Conservation (phyloP, 2,113 vertebrate genomes). For the Willisornis vidua region DNA sequence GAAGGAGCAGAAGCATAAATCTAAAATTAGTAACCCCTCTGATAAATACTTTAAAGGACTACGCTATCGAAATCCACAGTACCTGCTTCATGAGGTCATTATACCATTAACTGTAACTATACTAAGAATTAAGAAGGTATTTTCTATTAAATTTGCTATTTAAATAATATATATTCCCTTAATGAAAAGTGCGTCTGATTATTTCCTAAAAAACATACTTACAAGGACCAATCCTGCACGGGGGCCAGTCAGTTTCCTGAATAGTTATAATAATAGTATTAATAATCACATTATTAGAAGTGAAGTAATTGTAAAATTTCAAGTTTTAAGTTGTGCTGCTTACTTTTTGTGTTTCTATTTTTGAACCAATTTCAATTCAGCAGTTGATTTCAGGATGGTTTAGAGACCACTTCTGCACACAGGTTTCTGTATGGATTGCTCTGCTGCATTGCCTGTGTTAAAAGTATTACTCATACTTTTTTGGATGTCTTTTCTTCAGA, state of each 20-base stretch:
- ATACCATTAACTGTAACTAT: neutral
- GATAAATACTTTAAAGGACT: neutral
- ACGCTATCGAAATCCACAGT: neutral
- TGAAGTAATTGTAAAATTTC: neutral
- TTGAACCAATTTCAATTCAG: neutral
- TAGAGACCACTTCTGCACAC: neutral
- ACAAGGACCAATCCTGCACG: neutral
- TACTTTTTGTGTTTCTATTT: neutral
- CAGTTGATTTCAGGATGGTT: neutral
- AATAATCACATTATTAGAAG: neutral
- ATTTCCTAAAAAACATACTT: neutral
- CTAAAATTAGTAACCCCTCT: neutral
- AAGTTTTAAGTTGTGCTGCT: neutral
- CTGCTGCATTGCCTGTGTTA: neutral
- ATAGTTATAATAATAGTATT: neutral
- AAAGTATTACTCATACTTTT: neutral
- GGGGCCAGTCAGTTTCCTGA: neutral
- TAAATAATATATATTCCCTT: neutral
- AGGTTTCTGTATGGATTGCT: neutral
- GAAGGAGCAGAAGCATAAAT: neutral
- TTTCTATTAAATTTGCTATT: neutral
- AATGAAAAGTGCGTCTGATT: neutral
- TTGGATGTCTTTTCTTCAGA: neutral
- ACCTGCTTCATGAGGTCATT: accelerated
- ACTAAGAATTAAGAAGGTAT: neutral